Evolutionary conservation across 2,113 vertebrate species (phyloP).

Genomic region (Guaruba guarouba): DNA sequence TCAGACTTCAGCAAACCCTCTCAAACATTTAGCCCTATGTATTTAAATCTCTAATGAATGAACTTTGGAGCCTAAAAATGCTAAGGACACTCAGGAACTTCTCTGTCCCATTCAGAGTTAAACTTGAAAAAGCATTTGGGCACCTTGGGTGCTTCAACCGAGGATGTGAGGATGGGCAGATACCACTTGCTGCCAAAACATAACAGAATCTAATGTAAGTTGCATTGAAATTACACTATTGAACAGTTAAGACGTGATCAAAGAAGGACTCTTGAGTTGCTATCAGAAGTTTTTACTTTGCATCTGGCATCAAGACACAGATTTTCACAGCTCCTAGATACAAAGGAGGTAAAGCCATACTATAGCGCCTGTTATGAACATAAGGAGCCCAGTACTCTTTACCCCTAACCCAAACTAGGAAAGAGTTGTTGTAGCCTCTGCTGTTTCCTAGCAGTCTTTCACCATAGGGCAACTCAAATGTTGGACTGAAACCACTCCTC

Average conservation of each 20-base stretch:
- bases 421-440: not conserved
- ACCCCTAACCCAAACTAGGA: not conserved
- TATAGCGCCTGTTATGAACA: not conserved
- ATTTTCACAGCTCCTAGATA: slow-evolving; percentile 12
- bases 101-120: not conserved
- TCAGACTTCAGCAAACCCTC: not conserved
- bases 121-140: not conserved
- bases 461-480: not conserved
- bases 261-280: not conserved
- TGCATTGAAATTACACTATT: not conserved
- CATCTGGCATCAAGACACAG: not conserved
- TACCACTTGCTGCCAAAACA: not conserved
- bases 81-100: not conserved
- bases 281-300: not conserved
- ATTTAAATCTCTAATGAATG: not conserved
- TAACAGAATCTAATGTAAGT: not conserved
- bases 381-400: not conserved
- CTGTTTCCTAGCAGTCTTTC: not conserved
- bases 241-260: not conserved
- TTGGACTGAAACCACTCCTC: not conserved
- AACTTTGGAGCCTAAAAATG: not conserved
- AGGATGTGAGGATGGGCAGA: not conserved
- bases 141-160: not conserved
- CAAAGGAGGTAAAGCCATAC: not conserved
- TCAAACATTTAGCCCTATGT: not conserved